These are phyloP conservation scores for Anthopleura xanthogrammica DNA, from an alignment of 92 coral and sea anemone species.

Conservation along the genomic window DNA sequence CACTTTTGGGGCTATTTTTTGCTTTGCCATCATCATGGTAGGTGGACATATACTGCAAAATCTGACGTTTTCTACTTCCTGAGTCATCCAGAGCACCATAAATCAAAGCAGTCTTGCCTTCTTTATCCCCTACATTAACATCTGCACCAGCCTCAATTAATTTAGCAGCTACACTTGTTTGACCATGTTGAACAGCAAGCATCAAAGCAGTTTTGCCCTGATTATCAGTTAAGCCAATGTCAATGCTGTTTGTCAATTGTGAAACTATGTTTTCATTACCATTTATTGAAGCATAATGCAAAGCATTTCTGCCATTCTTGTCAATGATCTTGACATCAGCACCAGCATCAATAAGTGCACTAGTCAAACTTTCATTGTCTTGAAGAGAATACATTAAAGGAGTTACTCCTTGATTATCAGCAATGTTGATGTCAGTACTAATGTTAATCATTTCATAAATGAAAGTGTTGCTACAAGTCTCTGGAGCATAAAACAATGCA, in stretches of 20 bases:
- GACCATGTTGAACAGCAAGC: neutral
- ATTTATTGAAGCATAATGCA: neutral
- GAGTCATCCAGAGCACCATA: neutral
- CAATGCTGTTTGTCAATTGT: neutral
- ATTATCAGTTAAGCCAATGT: neutral
- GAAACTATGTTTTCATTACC: neutral
- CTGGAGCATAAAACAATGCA: neutral
- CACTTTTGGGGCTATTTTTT: neutral
- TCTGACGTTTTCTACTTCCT: neutral
- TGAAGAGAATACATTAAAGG: neutral
- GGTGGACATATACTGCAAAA: neutral
- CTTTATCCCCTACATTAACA: neutral
- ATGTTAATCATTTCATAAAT: neutral
- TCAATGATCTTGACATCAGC: neutral
- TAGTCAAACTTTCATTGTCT: neutral
- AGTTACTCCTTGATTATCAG: neutral
- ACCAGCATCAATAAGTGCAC: neutral
- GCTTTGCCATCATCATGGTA: neutral
- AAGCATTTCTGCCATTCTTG: neutral
- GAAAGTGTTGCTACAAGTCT: neutral
- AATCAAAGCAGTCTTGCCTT: neutral
- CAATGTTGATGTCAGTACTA: neutral
- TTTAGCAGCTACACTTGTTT: neutral
- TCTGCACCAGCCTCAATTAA: neutral
- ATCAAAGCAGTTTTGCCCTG: conserved; percentile 6